phyloP scores from a whole-genome alignment of 2,113 vertebrate genomes.

The Protobothrops mucrosquamatus region DNA sequence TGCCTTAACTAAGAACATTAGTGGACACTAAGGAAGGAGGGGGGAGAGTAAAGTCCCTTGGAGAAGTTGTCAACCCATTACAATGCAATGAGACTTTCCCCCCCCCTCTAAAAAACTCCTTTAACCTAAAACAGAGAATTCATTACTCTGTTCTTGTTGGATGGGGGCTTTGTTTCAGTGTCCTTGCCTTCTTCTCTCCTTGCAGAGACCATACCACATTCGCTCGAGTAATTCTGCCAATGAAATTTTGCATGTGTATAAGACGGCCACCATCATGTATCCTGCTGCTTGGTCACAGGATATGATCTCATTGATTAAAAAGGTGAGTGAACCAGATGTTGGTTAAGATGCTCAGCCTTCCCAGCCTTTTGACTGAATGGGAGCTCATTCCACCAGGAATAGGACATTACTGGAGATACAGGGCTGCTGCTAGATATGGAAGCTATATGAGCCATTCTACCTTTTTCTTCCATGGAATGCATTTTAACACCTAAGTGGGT shows the following conservation, averaged over 20 bases:
- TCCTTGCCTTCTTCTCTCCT: neutral
- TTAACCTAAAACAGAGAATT: neutral
- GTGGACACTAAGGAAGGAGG: neutral
- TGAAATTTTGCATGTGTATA: slow-evolving; percentile 84
- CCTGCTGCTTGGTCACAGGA: slow-evolving; percentile 84
- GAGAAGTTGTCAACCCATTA: neutral
- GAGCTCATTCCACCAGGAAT: neutral
- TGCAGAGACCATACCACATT: slow-evolving; percentile 91
- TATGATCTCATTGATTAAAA: slow-evolving; percentile 85
- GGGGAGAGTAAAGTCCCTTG: neutral
- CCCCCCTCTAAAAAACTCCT: neutral
- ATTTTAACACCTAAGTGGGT: neutral
- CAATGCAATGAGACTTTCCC: neutral
- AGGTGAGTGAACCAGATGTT: slow-evolving; percentile 69
- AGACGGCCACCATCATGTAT: slow-evolving; percentile 80
- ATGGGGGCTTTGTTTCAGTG: neutral
- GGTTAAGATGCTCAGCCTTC: neutral
- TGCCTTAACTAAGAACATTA: neutral
- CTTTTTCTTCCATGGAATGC: neutral
- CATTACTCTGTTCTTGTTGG: neutral
- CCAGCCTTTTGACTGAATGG: neutral
- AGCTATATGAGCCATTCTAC: neutral
- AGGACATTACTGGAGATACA: neutral
- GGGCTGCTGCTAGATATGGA: neutral
- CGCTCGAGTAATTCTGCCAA: slow-evolving; percentile 78